phyloP scores from a whole-genome alignment of 2,113 vertebrate genomes.

The Tetrax tetrax region DNA sequence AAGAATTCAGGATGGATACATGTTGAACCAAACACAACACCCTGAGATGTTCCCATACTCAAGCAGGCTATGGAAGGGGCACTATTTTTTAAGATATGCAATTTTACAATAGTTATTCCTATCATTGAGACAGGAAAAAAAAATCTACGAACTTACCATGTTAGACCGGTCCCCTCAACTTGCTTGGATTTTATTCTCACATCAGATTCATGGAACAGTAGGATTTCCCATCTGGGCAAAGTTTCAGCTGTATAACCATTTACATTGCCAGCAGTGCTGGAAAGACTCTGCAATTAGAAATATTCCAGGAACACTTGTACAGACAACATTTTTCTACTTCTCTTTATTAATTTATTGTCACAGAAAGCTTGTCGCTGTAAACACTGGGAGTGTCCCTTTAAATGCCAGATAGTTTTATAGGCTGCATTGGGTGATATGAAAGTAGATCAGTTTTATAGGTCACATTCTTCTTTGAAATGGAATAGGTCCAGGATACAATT shows the following conservation, averaged over 20 bases:
- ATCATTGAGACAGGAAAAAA: neutral
- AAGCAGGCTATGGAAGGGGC: neutral
- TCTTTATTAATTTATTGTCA: neutral
- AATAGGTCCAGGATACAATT: constrained; percentile 8
- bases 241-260: neutral
- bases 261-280: neutral
- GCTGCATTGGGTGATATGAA: neutral
- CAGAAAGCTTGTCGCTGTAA: neutral
- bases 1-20: neutral
- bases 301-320: neutral
- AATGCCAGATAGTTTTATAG: neutral
- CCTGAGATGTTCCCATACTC: neutral
- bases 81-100: neutral
- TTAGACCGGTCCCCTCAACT: neutral
- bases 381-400: neutral
- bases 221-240: neutral
- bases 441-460: constrained; percentile 48
- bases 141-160: neutral
- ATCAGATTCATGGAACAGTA: neutral
- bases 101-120: neutral
- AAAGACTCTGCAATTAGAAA: constrained; percentile 16
- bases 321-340: neutral
- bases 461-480: constrained; percentile 13
- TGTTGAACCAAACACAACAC: neutral
- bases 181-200: neutral